Conservation (phyloP, 2,113 vertebrate species). For the Stictonetta naevosa region DNA sequence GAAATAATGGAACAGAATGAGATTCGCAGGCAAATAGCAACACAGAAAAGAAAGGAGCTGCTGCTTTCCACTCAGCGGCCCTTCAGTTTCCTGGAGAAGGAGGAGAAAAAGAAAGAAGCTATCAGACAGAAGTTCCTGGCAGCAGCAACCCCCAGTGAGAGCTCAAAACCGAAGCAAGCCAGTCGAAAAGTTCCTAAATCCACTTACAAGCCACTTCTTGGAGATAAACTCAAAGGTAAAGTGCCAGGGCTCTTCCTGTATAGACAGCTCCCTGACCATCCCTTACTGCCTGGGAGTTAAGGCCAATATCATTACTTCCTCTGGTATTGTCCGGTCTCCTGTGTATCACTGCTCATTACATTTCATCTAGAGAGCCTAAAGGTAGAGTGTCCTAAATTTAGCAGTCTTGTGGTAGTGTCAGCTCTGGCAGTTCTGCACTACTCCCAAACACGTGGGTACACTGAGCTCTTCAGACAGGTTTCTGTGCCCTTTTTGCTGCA, state of each 20-base stretch:
- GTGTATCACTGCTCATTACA: neutral
- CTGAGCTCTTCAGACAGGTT: neutral
- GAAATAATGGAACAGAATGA: slow-evolving; percentile 83
- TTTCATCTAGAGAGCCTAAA: neutral
- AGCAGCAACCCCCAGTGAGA: slow-evolving; percentile 53
- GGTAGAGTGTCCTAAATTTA: neutral
- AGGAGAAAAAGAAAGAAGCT: slow-evolving; percentile 81
- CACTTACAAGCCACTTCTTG: slow-evolving; percentile 71
- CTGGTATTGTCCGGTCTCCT: neutral
- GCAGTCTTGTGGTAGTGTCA: neutral
- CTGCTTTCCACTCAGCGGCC: slow-evolving; percentile 88
- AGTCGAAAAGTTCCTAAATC: slow-evolving; percentile 76
- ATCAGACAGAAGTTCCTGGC: slow-evolving; percentile 63
- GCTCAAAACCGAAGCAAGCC: slow-evolving; percentile 56
- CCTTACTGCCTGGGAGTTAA: neutral
- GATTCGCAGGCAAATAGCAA: slow-evolving; percentile 78
- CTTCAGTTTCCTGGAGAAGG: slow-evolving; percentile 88
- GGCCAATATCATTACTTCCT: neutral
- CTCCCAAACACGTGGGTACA: neutral
- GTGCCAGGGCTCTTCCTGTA: neutral
- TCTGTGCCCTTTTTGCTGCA: neutral
- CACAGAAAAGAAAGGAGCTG: slow-evolving; percentile 85
- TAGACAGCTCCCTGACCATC: neutral
- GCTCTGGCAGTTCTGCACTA: neutral
- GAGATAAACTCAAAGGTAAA: slow-evolving; percentile 86